Evolutionary conservation across 2,797 vertebrate genomes (phyloP).

Genomic region (Mycteria americana): DNA sequence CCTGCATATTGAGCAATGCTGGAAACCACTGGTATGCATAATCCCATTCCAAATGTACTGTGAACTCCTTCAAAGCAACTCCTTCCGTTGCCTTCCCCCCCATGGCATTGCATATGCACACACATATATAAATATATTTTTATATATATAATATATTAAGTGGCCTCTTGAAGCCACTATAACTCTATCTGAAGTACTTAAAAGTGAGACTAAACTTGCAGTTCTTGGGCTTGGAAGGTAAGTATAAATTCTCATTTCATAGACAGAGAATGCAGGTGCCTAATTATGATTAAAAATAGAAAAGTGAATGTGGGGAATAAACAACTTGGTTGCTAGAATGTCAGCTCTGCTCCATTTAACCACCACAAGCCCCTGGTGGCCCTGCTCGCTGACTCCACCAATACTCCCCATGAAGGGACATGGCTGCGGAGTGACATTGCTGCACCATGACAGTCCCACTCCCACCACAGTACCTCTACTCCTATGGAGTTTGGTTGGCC

Average conservation of each 20-base stretch:
- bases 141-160: neutral
- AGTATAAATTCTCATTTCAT: neutral
- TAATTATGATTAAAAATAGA: neutral
- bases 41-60: neutral
- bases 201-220: neutral
- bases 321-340: neutral
- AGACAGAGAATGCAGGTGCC: neutral
- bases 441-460: fast-evolving
- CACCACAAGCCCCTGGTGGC: neutral
- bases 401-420: neutral
- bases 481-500: neutral
- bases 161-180: neutral
- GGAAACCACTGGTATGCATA: neutral
- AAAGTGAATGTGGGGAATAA: neutral
- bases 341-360: neutral
- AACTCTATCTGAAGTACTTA: neutral
- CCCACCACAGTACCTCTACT: neutral
- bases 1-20: neutral
- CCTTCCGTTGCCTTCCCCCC: neutral
- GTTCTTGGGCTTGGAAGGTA: neutral
- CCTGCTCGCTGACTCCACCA: neutral
- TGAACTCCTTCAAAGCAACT: neutral
- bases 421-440: neutral
- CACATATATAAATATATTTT: neutral
- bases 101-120: neutral